These are phyloP conservation scores for Maccullochella peelii DNA, from an alignment of 2,113 vertebrate genomes.

Conservation along the genomic window DNA sequence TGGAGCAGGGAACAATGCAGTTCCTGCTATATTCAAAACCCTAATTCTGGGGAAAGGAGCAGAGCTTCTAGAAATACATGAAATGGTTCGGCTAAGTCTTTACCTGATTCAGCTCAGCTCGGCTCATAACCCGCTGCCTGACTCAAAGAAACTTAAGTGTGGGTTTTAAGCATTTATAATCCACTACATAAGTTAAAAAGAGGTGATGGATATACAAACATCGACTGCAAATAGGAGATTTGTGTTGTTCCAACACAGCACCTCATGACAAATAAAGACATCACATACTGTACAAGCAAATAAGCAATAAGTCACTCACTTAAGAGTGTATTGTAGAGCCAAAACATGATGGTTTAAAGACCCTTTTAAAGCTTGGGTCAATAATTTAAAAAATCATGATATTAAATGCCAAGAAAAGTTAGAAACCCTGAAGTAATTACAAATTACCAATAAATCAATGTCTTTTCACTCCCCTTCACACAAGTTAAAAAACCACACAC, in stretches of 20 bases:
- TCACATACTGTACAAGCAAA: slow-evolving; percentile 15
- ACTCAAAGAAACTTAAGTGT: slow-evolving; percentile 63
- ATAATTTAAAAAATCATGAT: slow-evolving; percentile 4
- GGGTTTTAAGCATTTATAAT: slow-evolving; percentile 63
- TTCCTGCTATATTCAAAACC: slow-evolving; percentile 62
- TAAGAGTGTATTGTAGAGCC: neutral
- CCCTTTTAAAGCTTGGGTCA: slow-evolving; percentile 4
- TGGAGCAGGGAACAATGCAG: slow-evolving; percentile 68
- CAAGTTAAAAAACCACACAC: neutral
- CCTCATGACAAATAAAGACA: slow-evolving; percentile 1
- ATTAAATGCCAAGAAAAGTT: slow-evolving; percentile 33
- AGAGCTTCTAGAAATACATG: slow-evolving; percentile 56
- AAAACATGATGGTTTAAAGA: neutral
- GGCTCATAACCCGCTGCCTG: slow-evolving; percentile 57
- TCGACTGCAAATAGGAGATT: neutral
- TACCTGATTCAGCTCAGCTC: slow-evolving; percentile 70
- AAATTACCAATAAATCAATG: slow-evolving; percentile 39
- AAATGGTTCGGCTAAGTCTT: slow-evolving; percentile 64
- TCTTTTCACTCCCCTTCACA: slow-evolving; percentile 19
- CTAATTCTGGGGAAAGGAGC: slow-evolving; percentile 50
- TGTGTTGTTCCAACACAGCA: slow-evolving; percentile 14
- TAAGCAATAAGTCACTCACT: slow-evolving; percentile 6
- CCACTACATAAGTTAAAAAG: slow-evolving; percentile 39
- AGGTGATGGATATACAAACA: slow-evolving; percentile 39
- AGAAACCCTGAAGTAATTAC: slow-evolving; percentile 34